phyloP scores from a whole-genome alignment of 1,140 invertebrate genomes.

The Drosophila tani region DNA sequence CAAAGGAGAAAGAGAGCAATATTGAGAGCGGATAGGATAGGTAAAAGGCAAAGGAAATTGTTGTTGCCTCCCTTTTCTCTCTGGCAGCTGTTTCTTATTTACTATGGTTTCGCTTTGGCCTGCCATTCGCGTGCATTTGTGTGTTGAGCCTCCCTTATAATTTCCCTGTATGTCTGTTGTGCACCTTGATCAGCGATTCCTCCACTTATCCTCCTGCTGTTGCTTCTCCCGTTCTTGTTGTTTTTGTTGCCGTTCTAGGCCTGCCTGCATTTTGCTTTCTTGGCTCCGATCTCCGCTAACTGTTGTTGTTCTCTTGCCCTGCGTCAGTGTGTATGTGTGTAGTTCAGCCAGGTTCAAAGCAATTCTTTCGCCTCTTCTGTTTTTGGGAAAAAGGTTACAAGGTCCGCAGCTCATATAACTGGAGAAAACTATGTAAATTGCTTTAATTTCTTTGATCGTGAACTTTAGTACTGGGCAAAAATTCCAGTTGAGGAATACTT shows the following conservation, averaged over 20 bases:
- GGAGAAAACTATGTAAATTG: constrained; percentile 39
- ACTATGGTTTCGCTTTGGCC: constrained; percentile 76
- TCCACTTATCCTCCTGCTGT: constrained; percentile 35
- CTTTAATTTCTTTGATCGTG: constrained; percentile 44
- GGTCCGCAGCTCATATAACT: constrained; percentile 37
- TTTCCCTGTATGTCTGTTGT: constrained; percentile 51
- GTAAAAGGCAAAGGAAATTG: constrained; percentile 12
- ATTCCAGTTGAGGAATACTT: not conserved
- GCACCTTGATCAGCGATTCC: constrained; percentile 66
- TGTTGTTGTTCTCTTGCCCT: constrained; percentile 55
- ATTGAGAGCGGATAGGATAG: constrained; percentile 14
- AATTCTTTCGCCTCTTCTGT: constrained; percentile 42
- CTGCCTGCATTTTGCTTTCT: constrained; percentile 51
- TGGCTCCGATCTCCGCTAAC: constrained; percentile 59
- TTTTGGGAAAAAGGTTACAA: constrained; percentile 33
- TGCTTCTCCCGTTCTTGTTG: constrained; percentile 25
- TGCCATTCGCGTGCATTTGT: constrained; percentile 62
- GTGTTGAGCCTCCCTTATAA: constrained; percentile 76
- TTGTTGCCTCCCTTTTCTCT: constrained; percentile 23
- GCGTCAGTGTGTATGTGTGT: constrained; percentile 27
- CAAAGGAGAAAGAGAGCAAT: constrained; percentile 8
- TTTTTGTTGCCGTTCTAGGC: constrained; percentile 64
- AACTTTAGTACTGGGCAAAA: constrained; percentile 30
- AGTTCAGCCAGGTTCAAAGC: constrained; percentile 78
- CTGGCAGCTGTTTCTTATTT: constrained; percentile 81